Conservation (phyloP, 1,140 invertebrate genomes). For the Marisa cornuarietis region DNA sequence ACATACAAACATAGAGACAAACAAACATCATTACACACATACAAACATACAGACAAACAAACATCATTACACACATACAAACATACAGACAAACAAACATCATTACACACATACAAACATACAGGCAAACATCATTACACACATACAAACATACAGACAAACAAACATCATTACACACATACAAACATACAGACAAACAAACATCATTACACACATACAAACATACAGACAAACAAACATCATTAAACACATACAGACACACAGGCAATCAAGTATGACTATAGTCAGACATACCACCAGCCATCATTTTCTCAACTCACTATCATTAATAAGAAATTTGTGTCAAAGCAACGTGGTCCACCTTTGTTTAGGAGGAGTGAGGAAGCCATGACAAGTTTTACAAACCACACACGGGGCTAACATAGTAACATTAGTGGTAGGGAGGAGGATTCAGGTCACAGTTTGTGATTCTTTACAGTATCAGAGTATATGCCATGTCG, state of each 20-base stretch:
- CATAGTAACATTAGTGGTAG: no score
- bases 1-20: background rate
- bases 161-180: background rate
- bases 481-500: no score
- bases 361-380: background rate
- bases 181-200: background rate
- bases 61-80: background rate
- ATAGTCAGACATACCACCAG: background rate
- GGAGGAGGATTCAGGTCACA: no score
- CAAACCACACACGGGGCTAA: no score
- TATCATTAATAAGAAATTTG: background rate
- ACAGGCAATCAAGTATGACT: background rate
- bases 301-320: background rate
- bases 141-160: background rate
- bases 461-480: no score
- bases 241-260: background rate
- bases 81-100: conserved; percentile 11
- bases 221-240: background rate
- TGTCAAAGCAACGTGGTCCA: background rate
- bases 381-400: no score
- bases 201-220: background rate
- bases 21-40: background rate
- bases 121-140: no score
- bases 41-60: conserved; percentile 1
- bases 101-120: no score